phyloP scores from a whole-genome alignment of 2,888 invertebrate genomes.

The Melinopterus prodromus region DNA sequence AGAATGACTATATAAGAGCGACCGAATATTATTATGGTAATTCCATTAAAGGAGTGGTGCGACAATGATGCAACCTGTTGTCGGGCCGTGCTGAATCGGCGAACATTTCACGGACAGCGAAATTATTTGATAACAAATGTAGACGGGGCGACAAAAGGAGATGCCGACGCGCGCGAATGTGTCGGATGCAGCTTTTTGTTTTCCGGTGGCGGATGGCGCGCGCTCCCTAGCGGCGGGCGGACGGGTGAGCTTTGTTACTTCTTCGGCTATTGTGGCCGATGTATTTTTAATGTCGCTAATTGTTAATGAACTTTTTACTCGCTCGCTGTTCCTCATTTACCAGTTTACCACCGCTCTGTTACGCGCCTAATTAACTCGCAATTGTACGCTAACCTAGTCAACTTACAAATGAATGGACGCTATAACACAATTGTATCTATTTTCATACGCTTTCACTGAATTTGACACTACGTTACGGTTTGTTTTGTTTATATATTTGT shows the following conservation, averaged over 20 bases:
- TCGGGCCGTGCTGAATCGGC: constrained; percentile 49
- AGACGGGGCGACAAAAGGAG: constrained; percentile 54
- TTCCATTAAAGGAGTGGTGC: constrained; percentile 59
- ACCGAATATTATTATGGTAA: constrained; percentile 62
- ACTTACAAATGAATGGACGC: background rate
- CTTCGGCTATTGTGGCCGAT: constrained; percentile 46
- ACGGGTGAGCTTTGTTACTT: constrained; percentile 44
- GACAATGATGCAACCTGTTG: constrained; percentile 61
- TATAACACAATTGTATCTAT: background rate
- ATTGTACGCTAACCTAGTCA: background rate
- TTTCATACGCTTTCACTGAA: background rate
- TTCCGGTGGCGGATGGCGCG: constrained; percentile 50
- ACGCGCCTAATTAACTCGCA: background rate
- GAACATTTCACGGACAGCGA: constrained; percentile 60
- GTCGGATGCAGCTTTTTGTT: constrained; percentile 53
- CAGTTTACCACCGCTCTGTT: background rate
- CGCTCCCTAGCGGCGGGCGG: constrained; percentile 38
- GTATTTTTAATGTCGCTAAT: constrained; percentile 53
- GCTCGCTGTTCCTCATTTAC: constrained; percentile 26
- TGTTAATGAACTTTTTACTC: constrained; percentile 48
- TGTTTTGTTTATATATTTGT: too few relatives aligned
- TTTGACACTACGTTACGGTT: too few relatives aligned
- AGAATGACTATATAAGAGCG: constrained; percentile 62
- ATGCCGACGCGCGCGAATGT: constrained; percentile 48
- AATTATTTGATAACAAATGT: constrained; percentile 61